Percentiles rank a stretch among this genome's conserved stretches.
These are phyloP conservation scores for Lophotis ruficrista DNA, from an alignment of 2,113 vertebrate species.

Conservation along the genomic window DNA sequence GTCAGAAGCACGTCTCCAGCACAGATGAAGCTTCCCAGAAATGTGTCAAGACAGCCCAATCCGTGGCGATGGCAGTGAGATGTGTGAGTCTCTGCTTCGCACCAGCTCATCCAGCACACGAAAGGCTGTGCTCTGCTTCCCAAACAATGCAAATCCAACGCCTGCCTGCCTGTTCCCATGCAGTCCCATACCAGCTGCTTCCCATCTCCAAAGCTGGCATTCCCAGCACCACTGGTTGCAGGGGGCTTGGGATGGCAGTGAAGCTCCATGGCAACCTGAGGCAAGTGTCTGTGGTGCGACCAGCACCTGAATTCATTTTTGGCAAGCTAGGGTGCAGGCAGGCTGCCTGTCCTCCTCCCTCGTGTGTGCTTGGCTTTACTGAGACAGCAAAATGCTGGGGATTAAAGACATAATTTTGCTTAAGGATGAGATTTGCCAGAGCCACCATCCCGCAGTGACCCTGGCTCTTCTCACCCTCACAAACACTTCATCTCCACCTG, in stretches of 20 bases:
- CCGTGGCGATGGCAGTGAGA: accelerated
- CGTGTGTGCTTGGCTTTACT: neutral
- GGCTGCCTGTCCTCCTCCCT: neutral
- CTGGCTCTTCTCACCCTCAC: neutral
- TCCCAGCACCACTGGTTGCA: neutral
- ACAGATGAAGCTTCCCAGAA: neutral
- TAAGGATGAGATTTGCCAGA: neutral
- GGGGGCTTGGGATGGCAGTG: accelerated
- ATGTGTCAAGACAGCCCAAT: neutral
- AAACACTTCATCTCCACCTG: neutral
- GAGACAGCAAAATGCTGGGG: neutral
- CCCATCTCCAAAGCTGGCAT: neutral
- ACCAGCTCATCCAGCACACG: neutral
- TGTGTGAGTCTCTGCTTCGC: accelerated
- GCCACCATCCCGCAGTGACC: neutral
- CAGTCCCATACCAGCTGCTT: accelerated
- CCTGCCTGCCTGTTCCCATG: neutral
- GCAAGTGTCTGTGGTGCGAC: neutral
- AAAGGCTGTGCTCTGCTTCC: neutral
- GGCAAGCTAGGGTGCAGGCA: neutral
- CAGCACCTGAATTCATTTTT: neutral
- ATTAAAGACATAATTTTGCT: neutral
- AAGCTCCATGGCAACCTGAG: neutral
- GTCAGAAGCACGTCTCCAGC: neutral
- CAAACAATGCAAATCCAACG: neutral